Evolutionary conservation across 2,113 vertebrate species (phyloP).

Genomic region (Mixornis gularis): DNA sequence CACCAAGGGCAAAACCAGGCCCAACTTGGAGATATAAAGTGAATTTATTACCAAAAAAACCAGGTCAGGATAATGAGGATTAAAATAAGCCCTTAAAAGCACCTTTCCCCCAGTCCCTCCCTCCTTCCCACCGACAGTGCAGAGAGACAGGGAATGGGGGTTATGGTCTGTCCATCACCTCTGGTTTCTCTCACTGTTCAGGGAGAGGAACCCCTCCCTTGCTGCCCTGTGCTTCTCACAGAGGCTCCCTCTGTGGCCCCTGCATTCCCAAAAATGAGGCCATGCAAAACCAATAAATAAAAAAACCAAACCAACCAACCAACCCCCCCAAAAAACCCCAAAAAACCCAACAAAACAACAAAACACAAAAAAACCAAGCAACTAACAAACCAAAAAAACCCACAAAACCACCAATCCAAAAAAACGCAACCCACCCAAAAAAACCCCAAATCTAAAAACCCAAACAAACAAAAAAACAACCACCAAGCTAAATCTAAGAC

Average conservation of each 20-base stretch:
- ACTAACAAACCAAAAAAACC: not conserved
- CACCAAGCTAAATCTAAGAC: not conserved
- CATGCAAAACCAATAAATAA: not conserved
- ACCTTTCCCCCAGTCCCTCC: not conserved
- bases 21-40: not conserved
- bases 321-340: no score
- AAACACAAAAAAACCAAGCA: no score
- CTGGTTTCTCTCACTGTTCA: not conserved
- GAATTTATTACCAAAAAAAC: not conserved
- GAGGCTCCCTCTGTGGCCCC: not conserved
- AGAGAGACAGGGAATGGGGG: not conserved
- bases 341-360: not conserved
- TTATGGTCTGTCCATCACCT: no score
- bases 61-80: not conserved
- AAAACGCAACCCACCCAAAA: no score
- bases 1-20: not conserved
- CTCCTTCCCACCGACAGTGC: not conserved
- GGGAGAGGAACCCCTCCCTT: not conserved
- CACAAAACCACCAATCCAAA: no score
- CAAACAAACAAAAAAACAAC: not conserved
- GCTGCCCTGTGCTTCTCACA: not conserved
- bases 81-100: not conserved
- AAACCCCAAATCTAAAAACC: not conserved
- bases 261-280: not conserved
- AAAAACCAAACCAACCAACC: not conserved